These are phyloP conservation scores for Drosophila virilis DNA, from an alignment of 1,140 invertebrate genomes.

Conservation along the genomic window DNA sequence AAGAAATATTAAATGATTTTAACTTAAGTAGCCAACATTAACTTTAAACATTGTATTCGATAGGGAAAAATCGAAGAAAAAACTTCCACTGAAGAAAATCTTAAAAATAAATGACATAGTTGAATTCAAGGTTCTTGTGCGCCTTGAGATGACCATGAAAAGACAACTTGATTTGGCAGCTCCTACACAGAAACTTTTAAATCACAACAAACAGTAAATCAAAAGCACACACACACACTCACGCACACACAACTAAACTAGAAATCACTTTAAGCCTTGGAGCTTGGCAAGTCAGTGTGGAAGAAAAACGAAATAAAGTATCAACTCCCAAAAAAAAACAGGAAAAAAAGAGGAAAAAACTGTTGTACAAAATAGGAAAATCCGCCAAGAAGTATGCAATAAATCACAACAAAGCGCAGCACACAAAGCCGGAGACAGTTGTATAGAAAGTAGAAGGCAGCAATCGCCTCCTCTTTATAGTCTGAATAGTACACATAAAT, in stretches of 20 bases:
- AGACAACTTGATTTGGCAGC: constrained; percentile 40
- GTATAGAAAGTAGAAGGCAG: constrained; percentile 13
- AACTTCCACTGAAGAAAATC: too few species aligned
- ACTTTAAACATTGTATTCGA: background rate
- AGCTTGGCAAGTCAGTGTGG: constrained; percentile 40
- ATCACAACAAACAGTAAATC: constrained; percentile 54
- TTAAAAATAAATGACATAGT: background rate
- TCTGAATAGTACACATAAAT: constrained; percentile 59
- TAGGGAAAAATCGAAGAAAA: background rate
- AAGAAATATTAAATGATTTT: background rate
- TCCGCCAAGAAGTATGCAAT: constrained; percentile 67
- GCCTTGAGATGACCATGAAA: constrained; percentile 30
- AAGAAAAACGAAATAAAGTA: constrained; percentile 41
- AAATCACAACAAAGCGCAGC: constrained; percentile 58
- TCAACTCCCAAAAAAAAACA: constrained; percentile 41
- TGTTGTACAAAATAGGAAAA: constrained; percentile 56
- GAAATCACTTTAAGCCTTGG: constrained; percentile 48
- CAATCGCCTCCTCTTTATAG: constrained; percentile 19
- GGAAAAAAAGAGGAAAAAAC: constrained; percentile 17
- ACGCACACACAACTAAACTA: constrained; percentile 20
- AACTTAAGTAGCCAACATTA: too few species aligned
- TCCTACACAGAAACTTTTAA: constrained; percentile 32
- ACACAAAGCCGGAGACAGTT: constrained; percentile 44
- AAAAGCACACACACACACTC: constrained; percentile 7
- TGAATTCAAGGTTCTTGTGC: background rate